Conservation (phyloP, 30 jellyfish, hydroid and myxozoan species). For the Pelagia noctiluca region DNA sequence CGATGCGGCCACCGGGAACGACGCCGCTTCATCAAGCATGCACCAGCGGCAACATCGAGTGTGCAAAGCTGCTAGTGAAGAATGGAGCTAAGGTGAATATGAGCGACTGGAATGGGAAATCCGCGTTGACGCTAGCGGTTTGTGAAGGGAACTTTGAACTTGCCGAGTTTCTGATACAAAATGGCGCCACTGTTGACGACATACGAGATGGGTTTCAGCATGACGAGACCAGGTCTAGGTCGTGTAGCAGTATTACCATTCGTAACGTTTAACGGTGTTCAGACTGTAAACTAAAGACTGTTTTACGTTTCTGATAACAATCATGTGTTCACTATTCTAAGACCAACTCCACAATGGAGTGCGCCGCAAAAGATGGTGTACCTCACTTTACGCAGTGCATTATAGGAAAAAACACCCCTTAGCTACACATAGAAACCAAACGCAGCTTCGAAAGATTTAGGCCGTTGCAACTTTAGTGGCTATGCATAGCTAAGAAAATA, state of each 20-base stretch:
- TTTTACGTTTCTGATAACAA: too few species aligned
- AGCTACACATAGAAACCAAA: too few species aligned
- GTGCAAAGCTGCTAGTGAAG: conserved; percentile 6
- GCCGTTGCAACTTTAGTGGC: too few species aligned
- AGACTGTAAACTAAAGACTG: too few species aligned
- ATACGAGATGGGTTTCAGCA: conserved; percentile 30
- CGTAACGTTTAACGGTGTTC: too few species aligned
- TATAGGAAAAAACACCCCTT: too few species aligned
- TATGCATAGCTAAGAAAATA: too few species aligned
- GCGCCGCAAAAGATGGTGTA: too few species aligned
- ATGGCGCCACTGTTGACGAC: conserved; percentile 29
- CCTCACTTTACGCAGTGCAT: too few species aligned
- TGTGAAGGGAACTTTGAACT: conserved; percentile 14
- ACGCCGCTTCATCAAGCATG: conserved; percentile 45
- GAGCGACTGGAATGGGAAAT: conserved; percentile 19
- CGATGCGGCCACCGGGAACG: conserved; percentile 28
- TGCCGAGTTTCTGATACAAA: conserved; percentile 30
- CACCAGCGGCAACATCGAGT: background rate
- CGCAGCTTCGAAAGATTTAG: too few species aligned
- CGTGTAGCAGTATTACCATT: background rate
- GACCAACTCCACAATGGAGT: too few species aligned
- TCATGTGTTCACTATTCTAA: too few species aligned
- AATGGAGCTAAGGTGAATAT: conserved; percentile 10
- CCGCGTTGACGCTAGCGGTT: conserved; percentile 31
- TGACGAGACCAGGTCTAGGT: background rate